These are phyloP conservation scores for Cremastinae sp. DNA, from an alignment of 2,888 invertebrate species.

Conservation along the genomic window DNA sequence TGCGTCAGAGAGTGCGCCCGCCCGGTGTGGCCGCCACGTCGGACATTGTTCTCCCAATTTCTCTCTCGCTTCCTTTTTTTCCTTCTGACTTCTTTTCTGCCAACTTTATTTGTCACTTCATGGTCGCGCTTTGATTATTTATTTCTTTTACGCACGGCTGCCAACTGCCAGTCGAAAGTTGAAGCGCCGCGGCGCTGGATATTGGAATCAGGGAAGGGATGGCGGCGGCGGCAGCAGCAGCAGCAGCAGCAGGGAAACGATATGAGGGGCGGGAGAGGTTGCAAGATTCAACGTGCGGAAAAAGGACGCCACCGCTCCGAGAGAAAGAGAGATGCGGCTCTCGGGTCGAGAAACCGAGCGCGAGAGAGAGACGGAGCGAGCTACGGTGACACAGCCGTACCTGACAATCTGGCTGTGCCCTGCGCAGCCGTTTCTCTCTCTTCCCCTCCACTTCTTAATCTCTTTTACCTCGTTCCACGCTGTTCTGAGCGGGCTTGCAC, in stretches of 20 bases:
- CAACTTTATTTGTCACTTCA: conserved; percentile 80
- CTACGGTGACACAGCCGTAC: conserved; percentile 62
- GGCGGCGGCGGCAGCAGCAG: conserved; percentile 1
- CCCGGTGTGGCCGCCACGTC: conserved; percentile 26
- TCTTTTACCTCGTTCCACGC: conserved; percentile 54
- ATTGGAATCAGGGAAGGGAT: conserved; percentile 1
- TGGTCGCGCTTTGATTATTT: conserved; percentile 80
- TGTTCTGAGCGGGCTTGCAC: conserved; percentile 42
- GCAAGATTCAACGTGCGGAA: conserved; percentile 68
- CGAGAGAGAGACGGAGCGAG: conserved; percentile 45
- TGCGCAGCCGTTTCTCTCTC: conserved; percentile 40
- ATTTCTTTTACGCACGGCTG: conserved; percentile 79
- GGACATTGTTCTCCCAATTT: conserved; percentile 30
- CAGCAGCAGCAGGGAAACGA: background rate
- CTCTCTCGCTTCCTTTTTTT: conserved; percentile 21
- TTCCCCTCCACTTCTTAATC: conserved; percentile 16
- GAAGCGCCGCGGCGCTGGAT: conserved; percentile 50
- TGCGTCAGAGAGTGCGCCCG: conserved; percentile 21
- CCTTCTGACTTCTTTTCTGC: conserved; percentile 49
- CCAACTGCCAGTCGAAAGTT: conserved; percentile 75
- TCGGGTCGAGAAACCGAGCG: conserved; percentile 28
- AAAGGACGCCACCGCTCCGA: conserved; percentile 45
- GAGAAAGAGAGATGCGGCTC: conserved; percentile 5
- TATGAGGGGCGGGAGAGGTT: conserved; percentile 10
- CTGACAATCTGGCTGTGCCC: conserved; percentile 63